A percentile compares a stretch with the other conserved stretches of the same genome.
These are phyloP conservation scores for Brachirus orientalis DNA, from an alignment of 2,113 vertebrate species.

Conservation along the genomic window DNA sequence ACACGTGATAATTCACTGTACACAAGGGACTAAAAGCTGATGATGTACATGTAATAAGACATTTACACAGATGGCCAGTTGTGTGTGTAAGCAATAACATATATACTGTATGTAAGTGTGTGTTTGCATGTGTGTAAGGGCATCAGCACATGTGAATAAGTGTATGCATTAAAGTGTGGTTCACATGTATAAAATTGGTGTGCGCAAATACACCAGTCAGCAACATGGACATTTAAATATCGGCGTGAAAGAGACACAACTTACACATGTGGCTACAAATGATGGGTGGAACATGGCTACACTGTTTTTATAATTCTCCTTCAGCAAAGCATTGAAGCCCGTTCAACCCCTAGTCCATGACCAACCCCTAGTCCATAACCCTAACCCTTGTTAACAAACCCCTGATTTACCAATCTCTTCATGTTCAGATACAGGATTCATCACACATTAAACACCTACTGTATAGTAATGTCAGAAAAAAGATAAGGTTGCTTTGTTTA, in stretches of 20 bases:
- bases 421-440: slow-evolving; percentile 64
- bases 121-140: slow-evolving; percentile 18
- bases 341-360: slow-evolving; percentile 44
- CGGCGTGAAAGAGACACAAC: slow-evolving; percentile 88
- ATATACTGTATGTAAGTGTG: slow-evolving; percentile 30
- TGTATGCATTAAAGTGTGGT: slow-evolving; percentile 55
- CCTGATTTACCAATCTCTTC: slow-evolving; percentile 62
- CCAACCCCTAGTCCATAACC: slow-evolving; percentile 44
- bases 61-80: slow-evolving; percentile 87
- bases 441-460: slow-evolving; percentile 67
- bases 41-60: slow-evolving; percentile 84
- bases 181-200: slow-evolving; percentile 72
- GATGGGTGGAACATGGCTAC: slow-evolving; percentile 86
- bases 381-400: slow-evolving; percentile 38
- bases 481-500: slow-evolving; percentile 63
- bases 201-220: slow-evolving; percentile 84
- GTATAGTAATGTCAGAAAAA: slow-evolving; percentile 76
- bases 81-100: slow-evolving; percentile 58
- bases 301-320: slow-evolving; percentile 73
- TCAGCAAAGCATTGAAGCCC: slow-evolving; percentile 30
- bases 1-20: slow-evolving; percentile 81
- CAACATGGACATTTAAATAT: slow-evolving; percentile 90
- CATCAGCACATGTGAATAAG: slow-evolving; percentile 49
- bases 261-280: slow-evolving; percentile 94
- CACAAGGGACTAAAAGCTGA: slow-evolving; percentile 83